Percentiles rank a stretch among this genome's conserved stretches.
Evolutionary conservation across 2,888 invertebrate genomes (phyloP).

Genomic region (Melieria picta): DNA sequence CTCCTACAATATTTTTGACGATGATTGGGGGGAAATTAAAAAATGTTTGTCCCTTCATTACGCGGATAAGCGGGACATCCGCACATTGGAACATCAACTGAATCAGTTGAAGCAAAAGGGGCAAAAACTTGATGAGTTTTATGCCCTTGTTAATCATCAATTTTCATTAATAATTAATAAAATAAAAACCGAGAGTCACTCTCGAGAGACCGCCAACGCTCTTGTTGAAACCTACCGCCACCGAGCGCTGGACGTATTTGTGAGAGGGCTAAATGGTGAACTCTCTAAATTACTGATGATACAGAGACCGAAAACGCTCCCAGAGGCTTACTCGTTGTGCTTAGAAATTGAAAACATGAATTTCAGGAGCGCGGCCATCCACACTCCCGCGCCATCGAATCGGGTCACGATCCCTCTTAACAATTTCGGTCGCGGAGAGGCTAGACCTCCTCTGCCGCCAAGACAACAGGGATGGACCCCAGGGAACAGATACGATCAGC

Average conservation of each 20-base stretch:
- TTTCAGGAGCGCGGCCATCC: neutral
- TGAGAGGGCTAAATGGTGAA: conserved; percentile 7
- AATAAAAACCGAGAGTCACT: conserved; percentile 41
- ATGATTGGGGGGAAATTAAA: conserved; percentile 42
- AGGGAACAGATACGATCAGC: too few relatives aligned
- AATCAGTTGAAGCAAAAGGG: conserved; percentile 36
- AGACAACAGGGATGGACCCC: too few relatives aligned
- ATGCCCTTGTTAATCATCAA: conserved; percentile 37
- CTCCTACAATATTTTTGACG: conserved; percentile 37
- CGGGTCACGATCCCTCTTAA: too few relatives aligned
- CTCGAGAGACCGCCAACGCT: conserved; percentile 34
- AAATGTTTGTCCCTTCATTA: conserved; percentile 43
- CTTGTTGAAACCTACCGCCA: conserved; percentile 42
- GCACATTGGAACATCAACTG: conserved; percentile 41
- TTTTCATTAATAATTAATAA: conserved; percentile 35
- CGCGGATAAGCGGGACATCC: conserved; percentile 43
- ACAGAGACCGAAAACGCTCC: neutral
- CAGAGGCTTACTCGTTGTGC: neutral
- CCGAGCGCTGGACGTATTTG: conserved; percentile 41
- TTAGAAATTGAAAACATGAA: neutral
- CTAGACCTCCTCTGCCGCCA: too few relatives aligned
- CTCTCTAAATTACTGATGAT: neutral
- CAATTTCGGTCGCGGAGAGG: too few relatives aligned
- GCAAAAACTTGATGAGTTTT: conserved; percentile 37
- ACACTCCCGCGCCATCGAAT: neutral